Evolutionary conservation across 2,797 vertebrate genomes (phyloP), one percentile per base, ranked within the genome.

Genomic region (Diplodus puntazzo): DNA sequence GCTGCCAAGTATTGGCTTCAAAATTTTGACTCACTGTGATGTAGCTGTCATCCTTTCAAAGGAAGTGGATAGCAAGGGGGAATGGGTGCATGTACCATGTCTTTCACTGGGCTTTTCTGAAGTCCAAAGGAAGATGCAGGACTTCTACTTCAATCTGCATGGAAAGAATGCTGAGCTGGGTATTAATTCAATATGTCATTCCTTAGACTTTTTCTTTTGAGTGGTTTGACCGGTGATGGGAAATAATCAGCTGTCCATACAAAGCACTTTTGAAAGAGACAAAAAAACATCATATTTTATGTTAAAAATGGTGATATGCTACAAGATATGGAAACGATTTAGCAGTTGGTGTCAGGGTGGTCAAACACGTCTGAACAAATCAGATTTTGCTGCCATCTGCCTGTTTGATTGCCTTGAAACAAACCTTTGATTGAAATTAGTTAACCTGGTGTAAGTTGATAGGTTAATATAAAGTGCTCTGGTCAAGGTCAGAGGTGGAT

Each of bases 31-130:
- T 94, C 79, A 69, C 90, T 93, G 90, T 94, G 94, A 95, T 95
- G 95, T 95, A 94, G 93, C 94, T 94, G 94, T 95, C 94, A 95
- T 91, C 90, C 80, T 92, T 93, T 93, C 92, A 95, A 94, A 95
- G 90, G 86, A 87, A 88, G 87, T 87, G 87, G 90, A 91, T 92
- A 93, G 92, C 90, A 79, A 90, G 88, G 91, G 89, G 92, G 89
- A 94, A 94, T 90, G 92, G 88, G 86, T 92, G 92, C 93, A 92
- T 93, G 91, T 92, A 90, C 86, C 88, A 91, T 93, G 92, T 94
- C 92, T 94, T 91, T 94, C 88, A 93, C 87, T 87, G 83, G 91
- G 91, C 85, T 85, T 91, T 92, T 94, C 90, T 91, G 79, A 92
- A 93, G 91, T 91, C 93, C 90, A 86, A 87, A 76, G 90, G 84